A percentile compares a stretch with the other conserved stretches of the same genome.
Evolutionary conservation across 2,797 vertebrate genomes (phyloP).

Genomic region (Ibycter americanus): DNA sequence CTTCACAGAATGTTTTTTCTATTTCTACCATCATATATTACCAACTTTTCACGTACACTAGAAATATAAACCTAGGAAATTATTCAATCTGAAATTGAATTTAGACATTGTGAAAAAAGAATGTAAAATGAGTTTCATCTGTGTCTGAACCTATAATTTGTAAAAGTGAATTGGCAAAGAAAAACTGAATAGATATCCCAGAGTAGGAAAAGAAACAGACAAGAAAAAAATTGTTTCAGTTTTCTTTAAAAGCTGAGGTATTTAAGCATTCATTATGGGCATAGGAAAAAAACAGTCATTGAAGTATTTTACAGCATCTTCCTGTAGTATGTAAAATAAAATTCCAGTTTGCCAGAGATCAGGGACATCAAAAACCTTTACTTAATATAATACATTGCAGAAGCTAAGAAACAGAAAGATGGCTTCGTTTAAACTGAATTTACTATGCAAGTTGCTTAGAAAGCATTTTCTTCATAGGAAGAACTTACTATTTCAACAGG

Average conservation of each 20-base stretch:
- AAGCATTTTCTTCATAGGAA: not conserved
- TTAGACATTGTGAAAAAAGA: not conserved
- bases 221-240: not conserved
- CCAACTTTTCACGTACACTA: not conserved
- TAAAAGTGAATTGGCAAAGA: not conserved
- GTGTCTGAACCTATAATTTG: not conserved
- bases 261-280: not conserved
- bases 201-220: not conserved
- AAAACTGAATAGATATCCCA: not conserved
- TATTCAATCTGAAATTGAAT: not conserved
- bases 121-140: not conserved
- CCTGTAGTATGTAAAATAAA: not conserved
- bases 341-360: not conserved
- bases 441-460: not conserved
- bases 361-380: not conserved
- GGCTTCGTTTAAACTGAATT: not conserved
- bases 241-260: not conserved
- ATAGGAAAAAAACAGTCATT: not conserved
- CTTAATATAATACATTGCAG: not conserved
- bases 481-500: constrained; percentile 94
- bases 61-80: not conserved
- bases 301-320: not conserved
- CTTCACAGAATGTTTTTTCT: not conserved
- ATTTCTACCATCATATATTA: not conserved
- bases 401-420: not conserved